These are phyloP conservation scores for Lates calcarifer DNA, from an alignment of 2,113 vertebrate species.

Conservation along the genomic window DNA sequence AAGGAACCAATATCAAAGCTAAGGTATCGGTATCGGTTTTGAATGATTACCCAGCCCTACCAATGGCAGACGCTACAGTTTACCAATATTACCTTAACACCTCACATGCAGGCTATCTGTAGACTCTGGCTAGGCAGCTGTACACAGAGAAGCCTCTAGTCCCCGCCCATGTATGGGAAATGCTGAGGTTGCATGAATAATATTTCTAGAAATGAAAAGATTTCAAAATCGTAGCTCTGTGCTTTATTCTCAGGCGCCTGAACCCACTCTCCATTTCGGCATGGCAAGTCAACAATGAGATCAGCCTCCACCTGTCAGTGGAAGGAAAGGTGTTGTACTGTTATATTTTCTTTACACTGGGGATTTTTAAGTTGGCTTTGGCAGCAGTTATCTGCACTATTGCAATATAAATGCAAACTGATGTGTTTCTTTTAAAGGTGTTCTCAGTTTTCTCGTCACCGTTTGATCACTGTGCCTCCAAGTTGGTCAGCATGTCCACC, in stretches of 20 bases:
- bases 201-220: not conserved
- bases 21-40: no score
- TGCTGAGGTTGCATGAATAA: not conserved
- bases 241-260: conserved; percentile 81
- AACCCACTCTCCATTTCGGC: conserved; percentile 89
- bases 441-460: conserved; percentile 87
- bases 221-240: not conserved
- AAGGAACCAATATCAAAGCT: no score
- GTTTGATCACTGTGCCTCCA: conserved; percentile 74
- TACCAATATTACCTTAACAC: no score
- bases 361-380: not conserved
- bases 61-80: no score
- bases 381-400: not conserved
- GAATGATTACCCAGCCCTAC: no score
- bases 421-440: conserved; percentile 56
- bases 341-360: not conserved
- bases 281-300: conserved; percentile 88
- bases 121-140: no score
- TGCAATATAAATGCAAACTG: not conserved
- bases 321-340: conserved; percentile 86
- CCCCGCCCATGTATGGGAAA: no score
- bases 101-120: no score
- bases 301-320: conserved; percentile 90
- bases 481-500: conserved; percentile 90
- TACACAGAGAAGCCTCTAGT: no score